Base-by-base conservation (phyloP, 2,888 invertebrate genomes). In the Arrhopalites spinosus region DNA sequence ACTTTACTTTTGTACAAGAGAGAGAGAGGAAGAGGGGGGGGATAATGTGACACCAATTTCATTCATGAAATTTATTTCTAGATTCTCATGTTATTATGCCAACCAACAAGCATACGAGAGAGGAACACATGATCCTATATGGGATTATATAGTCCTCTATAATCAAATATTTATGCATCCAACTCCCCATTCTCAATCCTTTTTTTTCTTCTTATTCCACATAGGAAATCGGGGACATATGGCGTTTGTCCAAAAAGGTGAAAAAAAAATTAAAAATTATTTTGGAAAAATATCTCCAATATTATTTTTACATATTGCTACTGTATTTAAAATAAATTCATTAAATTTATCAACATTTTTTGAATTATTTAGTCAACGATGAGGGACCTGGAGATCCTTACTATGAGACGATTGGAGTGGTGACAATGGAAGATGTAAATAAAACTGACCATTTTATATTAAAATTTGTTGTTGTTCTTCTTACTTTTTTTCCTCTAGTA, bases 361-460 rank as follows among this genome's bases (percentile, higher is more conserved):
- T 27, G 1, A 63, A 63, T 63, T 27, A n/a, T 17, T 17, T 15
- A 75, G 94, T 98, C 36, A 95, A 95, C 86, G 93, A 90, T 83
- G 96, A 96, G 84, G 96, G 95, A 0, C 95, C 96, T 83, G 93
- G 94, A 0, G 96, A 97, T 87, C 96, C 96, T 0, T 93, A 93
- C 86, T 96, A 96, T 85, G 96, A 96, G 87, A 93, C 95, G 1
- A 90, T 95, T 67, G 98, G 98, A 0, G 89, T 98, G 75, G 93
- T 98, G n/a, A 99, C 98, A 0, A 87, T 99, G 66, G 98, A 98
- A 85, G 98, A 98, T 87, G 96, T 98, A 75, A 96, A 98, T 80
- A 98, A 7, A 36, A 36, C 3, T 36, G 11, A 36, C n/a, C n/a
- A n/a, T n/a, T n/a, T n/a, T n/a, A n/a, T n/a, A n/a, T n/a, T n/a